Evolutionary conservation across 2,888 invertebrate species (phyloP).

Genomic region (Troides aeacus): DNA sequence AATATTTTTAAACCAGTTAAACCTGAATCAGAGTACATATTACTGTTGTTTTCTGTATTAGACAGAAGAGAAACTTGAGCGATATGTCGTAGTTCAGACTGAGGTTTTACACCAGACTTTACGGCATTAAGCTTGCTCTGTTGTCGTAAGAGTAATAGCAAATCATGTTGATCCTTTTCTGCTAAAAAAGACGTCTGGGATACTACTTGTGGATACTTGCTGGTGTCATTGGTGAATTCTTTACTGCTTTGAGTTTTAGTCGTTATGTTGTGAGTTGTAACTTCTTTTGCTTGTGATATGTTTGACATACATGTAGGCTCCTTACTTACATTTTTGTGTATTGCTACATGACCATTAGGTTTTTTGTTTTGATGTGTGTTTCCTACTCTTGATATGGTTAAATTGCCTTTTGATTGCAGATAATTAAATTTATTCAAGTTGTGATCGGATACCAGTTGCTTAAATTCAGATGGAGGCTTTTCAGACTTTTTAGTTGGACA

Average conservation of each 20-base stretch:
- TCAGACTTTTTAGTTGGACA: conserved; percentile 31
- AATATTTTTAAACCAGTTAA: background rate
- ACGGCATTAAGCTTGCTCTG: conserved; percentile 47
- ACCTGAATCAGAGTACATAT: background rate
- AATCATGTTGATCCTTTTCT: conserved; percentile 58
- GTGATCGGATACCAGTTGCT: conserved; percentile 26
- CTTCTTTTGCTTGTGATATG: conserved; percentile 5
- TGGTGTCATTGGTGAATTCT: background rate
- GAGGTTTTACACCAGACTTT: conserved; percentile 20
- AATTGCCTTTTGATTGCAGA: conserved; percentile 35
- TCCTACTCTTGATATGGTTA: conserved; percentile 34
- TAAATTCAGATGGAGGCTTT: conserved; percentile 11
- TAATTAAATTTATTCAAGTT: conserved; percentile 36
- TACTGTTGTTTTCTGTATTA: conserved; percentile 5
- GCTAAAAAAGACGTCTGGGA: conserved; percentile 36
- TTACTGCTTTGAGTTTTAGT: background rate
- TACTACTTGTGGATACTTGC: background rate
- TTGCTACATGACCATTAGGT: background rate
- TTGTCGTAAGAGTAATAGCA: conserved; percentile 54
- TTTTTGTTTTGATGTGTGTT: conserved; percentile 26
- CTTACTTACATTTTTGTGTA: background rate
- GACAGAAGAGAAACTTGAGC: conserved; percentile 3
- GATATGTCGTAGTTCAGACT: conserved; percentile 2
- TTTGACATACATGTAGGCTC: conserved; percentile 8
- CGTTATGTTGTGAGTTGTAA: background rate